These are phyloP conservation scores for Perizoma flavofasciatum DNA, from an alignment of 2,888 invertebrate genomes.

Conservation along the genomic window DNA sequence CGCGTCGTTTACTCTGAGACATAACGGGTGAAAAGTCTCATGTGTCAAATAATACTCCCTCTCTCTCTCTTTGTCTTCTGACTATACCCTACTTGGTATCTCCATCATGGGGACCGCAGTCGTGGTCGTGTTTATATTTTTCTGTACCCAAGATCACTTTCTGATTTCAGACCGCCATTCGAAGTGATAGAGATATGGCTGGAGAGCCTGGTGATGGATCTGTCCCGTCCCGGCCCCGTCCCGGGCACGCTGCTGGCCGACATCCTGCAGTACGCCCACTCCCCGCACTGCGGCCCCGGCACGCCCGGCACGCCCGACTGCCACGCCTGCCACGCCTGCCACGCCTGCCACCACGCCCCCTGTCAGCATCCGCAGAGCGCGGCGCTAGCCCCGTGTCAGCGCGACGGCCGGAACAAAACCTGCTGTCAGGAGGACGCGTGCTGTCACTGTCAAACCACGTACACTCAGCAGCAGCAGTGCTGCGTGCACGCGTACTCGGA, in stretches of 20 bases:
- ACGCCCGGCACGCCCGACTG: constrained; percentile 28
- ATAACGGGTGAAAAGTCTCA: too few relatives aligned
- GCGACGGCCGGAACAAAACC: constrained; percentile 11
- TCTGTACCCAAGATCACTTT: too few relatives aligned
- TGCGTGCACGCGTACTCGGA: constrained; percentile 28
- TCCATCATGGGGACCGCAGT: too few relatives aligned
- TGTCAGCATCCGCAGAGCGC: background rate
- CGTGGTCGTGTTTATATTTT: too few relatives aligned
- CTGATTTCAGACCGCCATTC: constrained; percentile 90
- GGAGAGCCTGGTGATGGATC: constrained; percentile 89
- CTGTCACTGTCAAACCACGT: constrained; percentile 28
- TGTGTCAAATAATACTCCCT: too few relatives aligned
- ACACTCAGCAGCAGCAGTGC: constrained; percentile 24
- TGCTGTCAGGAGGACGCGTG: constrained; percentile 25
- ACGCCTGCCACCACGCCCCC: constrained; percentile 10
- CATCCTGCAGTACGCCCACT: constrained; percentile 86
- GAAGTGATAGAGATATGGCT: constrained; percentile 96
- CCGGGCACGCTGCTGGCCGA: constrained; percentile 89
- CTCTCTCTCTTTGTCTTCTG: too few relatives aligned
- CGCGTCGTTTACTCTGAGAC: too few relatives aligned
- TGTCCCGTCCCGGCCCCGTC: constrained; percentile 85
- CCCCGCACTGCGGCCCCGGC: constrained; percentile 54
- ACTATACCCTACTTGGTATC: too few relatives aligned
- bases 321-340: constrained; percentile 26
- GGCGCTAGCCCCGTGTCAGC: constrained; percentile 20